A percentile compares a stretch with the other conserved stretches of the same genome.
Evolutionary conservation across 2,797 vertebrate genomes (phyloP).

Genomic region (Microctenopoma lineatum): DNA sequence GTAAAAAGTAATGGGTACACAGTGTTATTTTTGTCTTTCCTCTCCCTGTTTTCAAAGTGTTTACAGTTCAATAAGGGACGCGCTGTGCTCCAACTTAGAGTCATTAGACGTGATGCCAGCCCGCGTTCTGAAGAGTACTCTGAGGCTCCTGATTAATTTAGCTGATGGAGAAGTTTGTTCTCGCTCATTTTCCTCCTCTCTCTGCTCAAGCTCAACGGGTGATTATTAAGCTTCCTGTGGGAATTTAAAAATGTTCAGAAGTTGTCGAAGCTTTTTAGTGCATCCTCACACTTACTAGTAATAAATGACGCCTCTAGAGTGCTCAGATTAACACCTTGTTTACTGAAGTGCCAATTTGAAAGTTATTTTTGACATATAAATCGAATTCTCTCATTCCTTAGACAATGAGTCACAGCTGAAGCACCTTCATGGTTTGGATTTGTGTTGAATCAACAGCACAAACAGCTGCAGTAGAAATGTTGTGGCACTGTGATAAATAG

Average conservation of each 20-base stretch:
- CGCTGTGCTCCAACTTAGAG: slow-evolving; percentile 41
- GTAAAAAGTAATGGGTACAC: slow-evolving; percentile 34
- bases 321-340: not conserved
- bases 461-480: not conserved
- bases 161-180: slow-evolving; percentile 55
- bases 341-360: not conserved
- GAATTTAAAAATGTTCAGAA: slow-evolving; percentile 49
- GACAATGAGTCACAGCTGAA: not conserved
- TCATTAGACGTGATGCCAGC: slow-evolving; percentile 53
- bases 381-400: not conserved
- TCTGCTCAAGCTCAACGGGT: slow-evolving; percentile 42
- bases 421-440: not conserved
- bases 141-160: slow-evolving; percentile 70
- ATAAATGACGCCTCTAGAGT: not conserved
- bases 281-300: slow-evolving; percentile 13
- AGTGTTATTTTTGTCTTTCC: slow-evolving; percentile 41
- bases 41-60: slow-evolving; percentile 38
- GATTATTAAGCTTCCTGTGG: slow-evolving; percentile 48
- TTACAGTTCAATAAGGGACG: slow-evolving; percentile 67
- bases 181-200: slow-evolving; percentile 39
- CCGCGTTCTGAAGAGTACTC: slow-evolving; percentile 41
- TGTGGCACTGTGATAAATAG: not conserved
- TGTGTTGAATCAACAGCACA: not conserved
- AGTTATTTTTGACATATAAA: not conserved
- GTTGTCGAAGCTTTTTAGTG: slow-evolving; percentile 49